Evolutionary conservation across 2,888 invertebrate species (phyloP).

Genomic region (Phlogophora meticulosa): DNA sequence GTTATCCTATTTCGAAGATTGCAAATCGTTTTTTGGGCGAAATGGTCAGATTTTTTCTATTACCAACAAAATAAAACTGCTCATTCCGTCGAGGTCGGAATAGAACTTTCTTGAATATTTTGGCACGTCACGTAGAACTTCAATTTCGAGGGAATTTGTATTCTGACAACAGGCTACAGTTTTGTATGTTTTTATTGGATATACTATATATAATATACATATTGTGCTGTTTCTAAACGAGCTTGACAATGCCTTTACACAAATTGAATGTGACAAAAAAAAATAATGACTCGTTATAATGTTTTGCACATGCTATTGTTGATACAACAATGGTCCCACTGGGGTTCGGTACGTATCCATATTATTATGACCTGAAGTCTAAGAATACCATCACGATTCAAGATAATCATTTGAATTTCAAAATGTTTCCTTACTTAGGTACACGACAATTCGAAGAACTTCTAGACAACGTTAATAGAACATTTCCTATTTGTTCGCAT

Average conservation of each 20-base stretch:
- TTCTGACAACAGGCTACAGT: neutral
- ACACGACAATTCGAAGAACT: conserved; percentile 39
- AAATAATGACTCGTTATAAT: conserved; percentile 4
- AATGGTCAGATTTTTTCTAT: conserved; percentile 37
- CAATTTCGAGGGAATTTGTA: conserved; percentile 24
- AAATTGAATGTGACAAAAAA: conserved; percentile 15
- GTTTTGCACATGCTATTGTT: conserved; percentile 35
- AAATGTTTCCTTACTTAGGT: conserved; percentile 26
- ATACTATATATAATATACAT: neutral
- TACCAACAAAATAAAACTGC: conserved; percentile 40
- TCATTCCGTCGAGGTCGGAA: conserved; percentile 11
- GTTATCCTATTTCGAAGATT: conserved; percentile 54
- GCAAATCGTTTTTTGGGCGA: conserved; percentile 46
- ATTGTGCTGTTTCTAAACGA: neutral
- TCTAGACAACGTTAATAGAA: conserved; percentile 31
- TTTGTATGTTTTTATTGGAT: conserved; percentile 16
- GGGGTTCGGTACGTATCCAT: conserved; percentile 20
- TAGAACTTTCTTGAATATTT: conserved; percentile 23
- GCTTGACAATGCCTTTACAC: neutral
- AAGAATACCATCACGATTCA: conserved; percentile 45
- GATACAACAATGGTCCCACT: conserved; percentile 32
- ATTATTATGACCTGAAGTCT: conserved; percentile 37
- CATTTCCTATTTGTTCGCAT: conserved; percentile 44
- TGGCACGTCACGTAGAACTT: conserved; percentile 22
- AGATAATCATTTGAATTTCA: conserved; percentile 59